phyloP scores from a whole-genome alignment of 2,797 vertebrate genomes.

The Cynodonichthys magdalenae region DNA sequence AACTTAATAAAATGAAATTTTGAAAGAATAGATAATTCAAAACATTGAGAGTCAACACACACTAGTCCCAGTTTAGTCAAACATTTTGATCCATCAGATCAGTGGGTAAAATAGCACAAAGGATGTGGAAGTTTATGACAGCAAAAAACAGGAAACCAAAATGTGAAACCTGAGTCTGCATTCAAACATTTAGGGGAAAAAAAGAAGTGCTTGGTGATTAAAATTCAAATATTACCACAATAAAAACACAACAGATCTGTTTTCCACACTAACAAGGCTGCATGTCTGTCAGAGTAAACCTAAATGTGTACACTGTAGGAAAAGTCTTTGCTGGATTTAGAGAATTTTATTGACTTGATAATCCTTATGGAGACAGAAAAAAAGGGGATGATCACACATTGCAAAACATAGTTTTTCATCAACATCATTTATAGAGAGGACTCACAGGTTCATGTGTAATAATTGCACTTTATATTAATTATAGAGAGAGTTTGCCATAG shows the following conservation, averaged over 20 bases:
- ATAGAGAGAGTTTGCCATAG: constrained; percentile 72
- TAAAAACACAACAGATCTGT: constrained; percentile 27
- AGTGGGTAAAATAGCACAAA: no score
- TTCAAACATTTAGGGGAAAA: no score
- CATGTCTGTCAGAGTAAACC: constrained; percentile 9
- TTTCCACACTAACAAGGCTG: constrained; percentile 34
- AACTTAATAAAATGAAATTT: no score
- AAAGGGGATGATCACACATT: constrained; percentile 68
- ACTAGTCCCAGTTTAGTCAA: no score
- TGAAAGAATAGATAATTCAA: no score
- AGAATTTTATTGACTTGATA: constrained; percentile 84
- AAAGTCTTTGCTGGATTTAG: constrained; percentile 59
- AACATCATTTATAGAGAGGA: constrained; percentile 72
- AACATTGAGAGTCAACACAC: no score
- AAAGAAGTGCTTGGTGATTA: no score
- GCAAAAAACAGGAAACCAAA: no score
- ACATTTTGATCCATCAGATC: no score
- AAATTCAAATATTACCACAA: no score
- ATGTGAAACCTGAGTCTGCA: no score
- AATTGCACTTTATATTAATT: constrained; percentile 86
- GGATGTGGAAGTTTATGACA: no score
- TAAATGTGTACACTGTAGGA: constrained; percentile 16
- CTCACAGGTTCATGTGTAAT: constrained; percentile 77
- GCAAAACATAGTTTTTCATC: constrained; percentile 75
- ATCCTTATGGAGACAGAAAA: constrained; percentile 70